These are phyloP conservation scores for Morpho helenor DNA, from an alignment of 2,888 invertebrate genomes.

Conservation along the genomic window DNA sequence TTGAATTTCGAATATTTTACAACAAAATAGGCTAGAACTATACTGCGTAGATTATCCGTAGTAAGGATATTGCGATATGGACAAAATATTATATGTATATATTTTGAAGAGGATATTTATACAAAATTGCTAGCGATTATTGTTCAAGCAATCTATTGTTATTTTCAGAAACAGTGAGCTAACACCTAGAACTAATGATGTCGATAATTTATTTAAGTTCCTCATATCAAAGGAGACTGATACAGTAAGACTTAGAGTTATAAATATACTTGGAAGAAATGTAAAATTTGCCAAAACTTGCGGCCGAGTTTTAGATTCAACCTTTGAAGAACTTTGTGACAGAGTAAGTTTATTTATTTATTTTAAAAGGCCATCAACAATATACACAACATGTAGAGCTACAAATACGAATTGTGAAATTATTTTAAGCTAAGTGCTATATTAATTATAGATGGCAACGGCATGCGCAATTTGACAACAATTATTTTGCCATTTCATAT, in stretches of 20 bases:
- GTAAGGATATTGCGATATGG: neutral
- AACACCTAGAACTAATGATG: conserved; percentile 76
- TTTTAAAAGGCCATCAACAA: no score
- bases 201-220: conserved; percentile 92
- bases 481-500: no score
- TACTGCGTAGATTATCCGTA: no score
- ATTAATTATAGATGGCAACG: no score
- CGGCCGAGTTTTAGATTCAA: conserved; percentile 93
- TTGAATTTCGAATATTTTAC: no score
- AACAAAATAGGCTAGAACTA: no score
- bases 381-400: no score
- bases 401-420: no score
- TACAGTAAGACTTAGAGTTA: conserved; percentile 88
- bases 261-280: conserved; percentile 94
- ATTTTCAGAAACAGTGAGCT: conserved; percentile 81
- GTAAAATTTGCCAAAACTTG: conserved; percentile 93
- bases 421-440: no score
- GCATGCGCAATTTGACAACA: no score
- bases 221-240: conserved; percentile 94
- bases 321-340: conserved; percentile 94
- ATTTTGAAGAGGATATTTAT: no score
- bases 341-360: conserved; percentile 79
- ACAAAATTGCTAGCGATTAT: neutral
- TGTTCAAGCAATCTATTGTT: neutral
- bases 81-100: neutral